Evolutionary conservation across 2,113 vertebrate genomes (phyloP).

Genomic region (Trichomycterus rosablanca): DNA sequence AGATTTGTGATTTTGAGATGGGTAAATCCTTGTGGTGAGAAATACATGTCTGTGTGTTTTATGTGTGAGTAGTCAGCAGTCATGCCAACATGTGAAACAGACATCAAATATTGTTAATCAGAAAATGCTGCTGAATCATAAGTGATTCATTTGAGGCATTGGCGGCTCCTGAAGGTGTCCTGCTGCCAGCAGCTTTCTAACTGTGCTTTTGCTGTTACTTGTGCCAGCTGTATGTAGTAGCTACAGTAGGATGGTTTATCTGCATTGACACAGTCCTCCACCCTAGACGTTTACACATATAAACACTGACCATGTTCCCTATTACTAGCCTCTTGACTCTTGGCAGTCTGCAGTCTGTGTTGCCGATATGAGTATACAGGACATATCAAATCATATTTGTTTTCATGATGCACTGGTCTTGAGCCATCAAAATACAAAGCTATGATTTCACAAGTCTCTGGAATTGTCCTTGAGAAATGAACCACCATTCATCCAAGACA

Average conservation of each 20-base stretch:
- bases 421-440: too few relatives aligned
- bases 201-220: slow-evolving; percentile 57
- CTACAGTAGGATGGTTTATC: slow-evolving; percentile 62
- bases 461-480: too few relatives aligned
- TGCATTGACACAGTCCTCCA: slow-evolving; percentile 49
- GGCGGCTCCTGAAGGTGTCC: slow-evolving; percentile 34
- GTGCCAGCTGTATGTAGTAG: slow-evolving; percentile 50
- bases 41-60: background rate
- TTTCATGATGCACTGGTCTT: slow-evolving; percentile 56
- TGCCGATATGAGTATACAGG: slow-evolving; percentile 63
- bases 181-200: background rate
- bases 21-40: slow-evolving; percentile 43
- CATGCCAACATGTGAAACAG: slow-evolving; percentile 56
- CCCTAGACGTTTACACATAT: slow-evolving; percentile 57
- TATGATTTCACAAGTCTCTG: too few relatives aligned
- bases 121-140: slow-evolving; percentile 20
- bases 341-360: slow-evolving; percentile 65
- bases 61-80: slow-evolving; percentile 24
- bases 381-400: slow-evolving; percentile 65
- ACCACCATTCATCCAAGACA: too few relatives aligned
- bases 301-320: slow-evolving; percentile 58
- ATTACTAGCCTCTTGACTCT: slow-evolving; percentile 55
- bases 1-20: slow-evolving; percentile 49
- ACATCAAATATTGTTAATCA: background rate
- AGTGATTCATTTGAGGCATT: slow-evolving; percentile 25